Evolutionary conservation across 2,113 vertebrate species (phyloP), one percentile per base, ranked within the genome.

Genomic region (Tragulus kanchil): DNA sequence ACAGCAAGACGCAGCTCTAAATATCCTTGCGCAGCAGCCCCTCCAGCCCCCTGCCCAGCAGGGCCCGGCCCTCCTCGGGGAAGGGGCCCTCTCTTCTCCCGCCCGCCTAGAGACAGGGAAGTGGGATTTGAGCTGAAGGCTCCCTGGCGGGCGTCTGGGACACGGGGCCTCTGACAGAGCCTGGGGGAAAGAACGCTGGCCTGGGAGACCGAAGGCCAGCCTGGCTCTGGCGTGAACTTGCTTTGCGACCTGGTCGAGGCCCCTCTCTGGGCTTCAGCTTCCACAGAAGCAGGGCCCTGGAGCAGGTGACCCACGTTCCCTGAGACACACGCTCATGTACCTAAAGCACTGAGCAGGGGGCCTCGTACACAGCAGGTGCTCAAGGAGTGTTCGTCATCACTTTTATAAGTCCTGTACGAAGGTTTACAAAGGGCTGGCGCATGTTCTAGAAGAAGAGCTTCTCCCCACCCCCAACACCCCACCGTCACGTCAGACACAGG

Each of bases 1-100:
- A 97, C 96, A 98, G 97, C 95, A 94, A 97, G 98, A 73, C 85
- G 82, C 92, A 75, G 92, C 96, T 97, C 97, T 98, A 98, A 98
- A 98, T 98, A 98, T 94, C 98, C 95, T 95, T 97, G 59, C 3
- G 50, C 97, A 94, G 96, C 97, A 95, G 93, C 93, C 96, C 96
- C 96, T 81, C 4, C 61, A 82, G 96, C 85, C 89, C 96, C 10
- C 88, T 69, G 62, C 89, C 88, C 77, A 26, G 90, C 81, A n/a
- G 73, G 67, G 77, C 93, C 23, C 11, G 31, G 92, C 78, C 79
- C 97, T 87, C 94, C 85, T 91, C 85, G 12, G 95, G 31, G 96
- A 95, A 93, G 42, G 56, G 77, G 97, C 56, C 69, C 71, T 83
- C 89, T 88, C 87, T 54, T 42, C 73, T 52, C 50, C 85, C 95